phyloP scores from a whole-genome alignment of 1,140 invertebrate species.

The Euglossa dilemma region DNA sequence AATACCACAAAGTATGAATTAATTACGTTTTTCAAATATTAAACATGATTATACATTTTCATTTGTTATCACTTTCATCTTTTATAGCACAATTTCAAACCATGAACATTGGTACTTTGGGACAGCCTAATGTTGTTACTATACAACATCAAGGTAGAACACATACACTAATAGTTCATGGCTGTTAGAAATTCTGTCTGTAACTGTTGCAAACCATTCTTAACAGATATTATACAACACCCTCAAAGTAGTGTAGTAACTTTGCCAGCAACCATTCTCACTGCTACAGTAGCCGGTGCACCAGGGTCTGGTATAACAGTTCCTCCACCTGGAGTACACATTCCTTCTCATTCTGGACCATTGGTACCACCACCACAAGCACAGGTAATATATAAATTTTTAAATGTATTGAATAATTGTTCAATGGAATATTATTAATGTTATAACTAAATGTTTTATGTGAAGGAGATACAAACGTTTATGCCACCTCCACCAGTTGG shows the following conservation, averaged over 20 bases:
- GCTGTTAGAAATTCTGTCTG: constrained; percentile 26
- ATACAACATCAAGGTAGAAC: constrained; percentile 81
- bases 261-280: constrained; percentile 79
- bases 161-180: constrained; percentile 38
- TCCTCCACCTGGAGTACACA: constrained; percentile 78
- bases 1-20: constrained; percentile 75
- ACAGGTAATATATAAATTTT: constrained; percentile 71
- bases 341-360: constrained; percentile 77
- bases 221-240: constrained; percentile 80
- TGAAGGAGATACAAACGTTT: constrained; percentile 78
- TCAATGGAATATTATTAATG: constrained; percentile 1
- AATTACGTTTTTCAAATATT: constrained; percentile 30
- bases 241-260: constrained; percentile 80
- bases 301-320: constrained; percentile 73
- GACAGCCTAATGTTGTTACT: constrained; percentile 81
- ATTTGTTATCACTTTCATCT: constrained; percentile 50
- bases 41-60: constrained; percentile 41
- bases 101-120: constrained; percentile 81
- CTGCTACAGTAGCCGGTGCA: constrained; percentile 79
- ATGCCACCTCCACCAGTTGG: constrained; percentile 76
- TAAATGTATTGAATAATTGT: neutral
- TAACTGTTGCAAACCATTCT: constrained; percentile 32
- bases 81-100: constrained; percentile 81
- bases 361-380: constrained; percentile 76
- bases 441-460: constrained; percentile 31